Evolutionary conservation across 1,140 invertebrate species (phyloP).

Genomic region (Leptopilina boulardi): DNA sequence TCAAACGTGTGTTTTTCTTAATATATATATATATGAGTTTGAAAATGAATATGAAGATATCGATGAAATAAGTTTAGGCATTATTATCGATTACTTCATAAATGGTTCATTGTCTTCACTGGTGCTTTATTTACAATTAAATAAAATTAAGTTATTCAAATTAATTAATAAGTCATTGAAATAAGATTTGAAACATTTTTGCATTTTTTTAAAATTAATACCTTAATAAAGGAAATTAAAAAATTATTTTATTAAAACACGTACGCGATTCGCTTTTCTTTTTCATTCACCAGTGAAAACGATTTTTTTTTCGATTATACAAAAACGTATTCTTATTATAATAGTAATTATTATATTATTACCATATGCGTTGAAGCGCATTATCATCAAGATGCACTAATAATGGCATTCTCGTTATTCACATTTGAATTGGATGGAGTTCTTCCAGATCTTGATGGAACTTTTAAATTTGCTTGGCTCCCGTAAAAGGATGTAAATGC

Average conservation of each 20-base stretch:
- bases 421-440: conserved; percentile 59
- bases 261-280: neutral
- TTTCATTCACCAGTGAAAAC: neutral
- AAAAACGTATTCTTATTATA: neutral
- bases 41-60: neutral
- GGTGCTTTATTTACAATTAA: conserved; percentile 3
- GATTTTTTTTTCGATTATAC: neutral
- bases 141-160: too few species aligned
- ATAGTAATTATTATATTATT: neutral
- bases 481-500: conserved; percentile 84
- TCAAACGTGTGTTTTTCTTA: neutral
- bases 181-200: too few species aligned
- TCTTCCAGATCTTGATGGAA: conserved; percentile 54
- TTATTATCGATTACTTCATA: conserved; percentile 21
- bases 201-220: too few species aligned
- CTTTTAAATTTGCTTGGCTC: conserved; percentile 69
- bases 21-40: neutral
- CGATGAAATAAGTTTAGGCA: conserved; percentile 19
- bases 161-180: too few species aligned
- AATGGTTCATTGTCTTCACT: neutral
- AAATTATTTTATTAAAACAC: too few species aligned
- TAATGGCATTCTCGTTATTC: conserved; percentile 49
- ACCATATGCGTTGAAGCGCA: neutral
- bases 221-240: too few species aligned
- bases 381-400: conserved; percentile 57